A percentile compares a stretch with the other conserved stretches of the same genome.
Conservation (phyloP, 2,888 invertebrate species). For the Chrysodeixis includens region DNA sequence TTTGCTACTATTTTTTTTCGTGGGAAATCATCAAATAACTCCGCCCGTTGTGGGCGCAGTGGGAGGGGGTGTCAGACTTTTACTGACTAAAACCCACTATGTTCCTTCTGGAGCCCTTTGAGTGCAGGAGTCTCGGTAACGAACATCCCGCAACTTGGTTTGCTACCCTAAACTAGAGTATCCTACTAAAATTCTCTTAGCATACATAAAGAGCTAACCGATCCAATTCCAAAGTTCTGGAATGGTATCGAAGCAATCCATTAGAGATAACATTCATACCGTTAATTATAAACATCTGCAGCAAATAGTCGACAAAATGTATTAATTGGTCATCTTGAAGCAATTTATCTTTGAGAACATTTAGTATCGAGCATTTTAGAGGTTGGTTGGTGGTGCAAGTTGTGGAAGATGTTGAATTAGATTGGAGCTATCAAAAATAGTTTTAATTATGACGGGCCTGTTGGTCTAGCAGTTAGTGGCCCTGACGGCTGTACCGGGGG, state of each 20-base stretch:
- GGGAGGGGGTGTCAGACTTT: too few relatives aligned
- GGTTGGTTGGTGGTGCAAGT: constrained; percentile 24
- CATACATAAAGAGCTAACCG: neutral
- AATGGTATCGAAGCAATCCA: constrained; percentile 20
- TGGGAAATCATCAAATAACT: too few relatives aligned
- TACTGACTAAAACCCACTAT: too few relatives aligned
- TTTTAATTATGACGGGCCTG: too few relatives aligned
- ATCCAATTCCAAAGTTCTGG: constrained; percentile 25
- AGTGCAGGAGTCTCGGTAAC: too few relatives aligned
- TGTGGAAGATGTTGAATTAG: neutral
- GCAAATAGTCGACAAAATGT: constrained; percentile 46
- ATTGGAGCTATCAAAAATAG: too few relatives aligned
- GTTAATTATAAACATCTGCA: constrained; percentile 52
- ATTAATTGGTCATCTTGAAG: constrained; percentile 51
- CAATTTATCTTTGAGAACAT: constrained; percentile 41
- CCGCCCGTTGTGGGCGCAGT: too few relatives aligned
- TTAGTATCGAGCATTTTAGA: constrained; percentile 28
- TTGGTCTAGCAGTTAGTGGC: too few relatives aligned
- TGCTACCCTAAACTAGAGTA: neutral
- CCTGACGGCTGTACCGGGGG: too few relatives aligned
- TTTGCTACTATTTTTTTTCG: too few relatives aligned
- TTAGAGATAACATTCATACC: constrained; percentile 20
- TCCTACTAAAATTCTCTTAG: neutral
- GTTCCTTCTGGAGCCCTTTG: too few relatives aligned
- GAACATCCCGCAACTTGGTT: too few relatives aligned